phyloP scores from a whole-genome alignment of 1,140 invertebrate species.

The Bacillus rossius region DNA sequence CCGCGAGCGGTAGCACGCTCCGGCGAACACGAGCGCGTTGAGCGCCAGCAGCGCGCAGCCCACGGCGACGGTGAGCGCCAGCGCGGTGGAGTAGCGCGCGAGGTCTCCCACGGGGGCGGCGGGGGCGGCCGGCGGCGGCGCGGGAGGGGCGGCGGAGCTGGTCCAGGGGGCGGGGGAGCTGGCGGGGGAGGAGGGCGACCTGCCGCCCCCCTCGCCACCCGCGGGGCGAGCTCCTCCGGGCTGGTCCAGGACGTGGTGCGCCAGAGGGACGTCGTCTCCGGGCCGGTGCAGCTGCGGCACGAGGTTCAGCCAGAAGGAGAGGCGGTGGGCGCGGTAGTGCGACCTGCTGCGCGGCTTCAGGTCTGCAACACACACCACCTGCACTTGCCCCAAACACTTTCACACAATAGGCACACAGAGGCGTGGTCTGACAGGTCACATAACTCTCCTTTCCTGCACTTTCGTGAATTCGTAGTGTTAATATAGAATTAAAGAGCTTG shows the following conservation, averaged over 20 bases:
- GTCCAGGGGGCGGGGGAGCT: constrained; percentile 23
- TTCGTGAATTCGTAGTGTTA: no score
- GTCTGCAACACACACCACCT: constrained; percentile 52
- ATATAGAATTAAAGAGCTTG: no score
- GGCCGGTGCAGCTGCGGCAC: constrained; percentile 91
- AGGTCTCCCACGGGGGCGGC: constrained; percentile 64
- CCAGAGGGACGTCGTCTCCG: constrained; percentile 75
- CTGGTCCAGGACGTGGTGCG: constrained; percentile 78
- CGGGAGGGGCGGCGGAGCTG: constrained; percentile 14
- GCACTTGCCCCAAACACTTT: no score
- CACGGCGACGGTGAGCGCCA: constrained; percentile 89
- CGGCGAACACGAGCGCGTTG: constrained; percentile 89
- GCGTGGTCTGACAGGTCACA: no score
- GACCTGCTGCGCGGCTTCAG: constrained; percentile 85
- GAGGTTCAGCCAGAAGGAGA: constrained; percentile 95
- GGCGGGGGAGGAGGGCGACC: constrained; percentile 25
- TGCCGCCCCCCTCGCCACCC: constrained; percentile 22
- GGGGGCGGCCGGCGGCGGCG: constrained; percentile 22
- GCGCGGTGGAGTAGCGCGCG: constrained; percentile 78
- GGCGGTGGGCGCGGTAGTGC: constrained; percentile 87
- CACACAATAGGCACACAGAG: no score
- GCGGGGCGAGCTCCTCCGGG: constrained; percentile 55
- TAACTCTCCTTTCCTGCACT: no score
- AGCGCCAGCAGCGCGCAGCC: constrained; percentile 84
- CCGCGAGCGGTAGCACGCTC: constrained; percentile 86